These are phyloP conservation scores for Acromyrmex charruanus DNA, from an alignment of 1,140 invertebrate species.

Conservation along the genomic window DNA sequence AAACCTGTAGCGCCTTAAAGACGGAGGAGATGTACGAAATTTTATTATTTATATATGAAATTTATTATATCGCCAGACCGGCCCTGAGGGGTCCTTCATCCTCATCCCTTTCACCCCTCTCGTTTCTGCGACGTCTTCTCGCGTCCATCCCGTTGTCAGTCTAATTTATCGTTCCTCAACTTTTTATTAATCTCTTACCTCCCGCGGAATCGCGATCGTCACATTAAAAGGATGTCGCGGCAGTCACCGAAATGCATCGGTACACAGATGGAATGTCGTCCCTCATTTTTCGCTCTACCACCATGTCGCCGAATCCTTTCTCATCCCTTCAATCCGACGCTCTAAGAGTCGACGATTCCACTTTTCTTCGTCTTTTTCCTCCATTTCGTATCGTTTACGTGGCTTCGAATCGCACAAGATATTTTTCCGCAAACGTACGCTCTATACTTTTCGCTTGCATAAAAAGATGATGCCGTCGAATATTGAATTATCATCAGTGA, in stretches of 20 bases:
- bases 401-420: constrained; percentile 58
- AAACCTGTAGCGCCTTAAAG: constrained; percentile 71
- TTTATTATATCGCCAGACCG: constrained; percentile 83
- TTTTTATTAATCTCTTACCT: constrained; percentile 86
- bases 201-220: constrained; percentile 80
- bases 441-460: neutral
- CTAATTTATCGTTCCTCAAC: constrained; percentile 86
- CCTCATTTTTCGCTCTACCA: constrained; percentile 76
- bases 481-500: neutral
- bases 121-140: constrained; percentile 35
- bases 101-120: neutral
- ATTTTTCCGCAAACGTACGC: constrained; percentile 71
- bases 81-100: constrained; percentile 1
- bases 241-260: constrained; percentile 71
- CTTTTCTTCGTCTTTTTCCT: constrained; percentile 29
- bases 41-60: constrained; percentile 84
- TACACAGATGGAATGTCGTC: constrained; percentile 78
- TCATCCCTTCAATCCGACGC: constrained; percentile 53
- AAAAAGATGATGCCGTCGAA: constrained; percentile 40
- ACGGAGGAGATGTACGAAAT: constrained; percentile 80
- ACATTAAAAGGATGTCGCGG: constrained; percentile 72
- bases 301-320: neutral
- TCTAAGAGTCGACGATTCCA: constrained; percentile 30
- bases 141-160: constrained; percentile 79
- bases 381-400: constrained; percentile 33